Evolutionary conservation across 2,797 vertebrate genomes (phyloP), one percentile per base, ranked within the genome.

Genomic region (Sternotherus odoratus): DNA sequence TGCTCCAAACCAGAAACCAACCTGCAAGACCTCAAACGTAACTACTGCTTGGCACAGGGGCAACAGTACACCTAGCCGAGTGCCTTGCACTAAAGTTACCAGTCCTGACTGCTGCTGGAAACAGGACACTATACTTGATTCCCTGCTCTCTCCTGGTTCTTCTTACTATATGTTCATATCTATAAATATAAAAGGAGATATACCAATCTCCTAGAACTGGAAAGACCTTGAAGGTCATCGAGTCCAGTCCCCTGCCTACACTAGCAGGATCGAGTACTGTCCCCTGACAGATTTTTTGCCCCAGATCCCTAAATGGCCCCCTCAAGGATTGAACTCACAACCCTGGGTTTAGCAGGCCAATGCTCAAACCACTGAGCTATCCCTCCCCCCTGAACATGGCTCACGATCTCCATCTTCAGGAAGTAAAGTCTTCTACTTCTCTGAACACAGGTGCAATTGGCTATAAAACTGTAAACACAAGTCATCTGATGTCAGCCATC

Each of bases 1-100:
- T 74, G 72, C 43, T 74, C 72, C 43, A 74, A 16, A 74, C 39
- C 39, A 46, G 72, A 74, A 74, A 15, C 13, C 28, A 24, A 28
- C 43, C 43, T 0, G 0, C 75, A 78, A 51, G 78, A 51, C 30
- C 46, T 30, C 50, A 56, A 3, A 19, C 1, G 46, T 28, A 43
- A 13, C 43, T 43, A 28, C 13, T 46, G 39, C 26, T 74, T 28
- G 24, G 23, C 24, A 46, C 46, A 26, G 36, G 13, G 26, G n/a
- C 63, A 66, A 21, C 33, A 36, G 17, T 69, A 39, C 3, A n/a
- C n/a, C 46, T 79, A 74, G 12, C 2, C 16, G 79, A 12, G 10
- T 85, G 50, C 23, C 8, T 79, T 0, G 0, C 1, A 15, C 0
- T 39, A 1, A 2, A 21, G 19, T 81, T 12, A 6, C 46, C 36